Conservation (phyloP, 2,113 vertebrate species). For the Tor tambroides region DNA sequence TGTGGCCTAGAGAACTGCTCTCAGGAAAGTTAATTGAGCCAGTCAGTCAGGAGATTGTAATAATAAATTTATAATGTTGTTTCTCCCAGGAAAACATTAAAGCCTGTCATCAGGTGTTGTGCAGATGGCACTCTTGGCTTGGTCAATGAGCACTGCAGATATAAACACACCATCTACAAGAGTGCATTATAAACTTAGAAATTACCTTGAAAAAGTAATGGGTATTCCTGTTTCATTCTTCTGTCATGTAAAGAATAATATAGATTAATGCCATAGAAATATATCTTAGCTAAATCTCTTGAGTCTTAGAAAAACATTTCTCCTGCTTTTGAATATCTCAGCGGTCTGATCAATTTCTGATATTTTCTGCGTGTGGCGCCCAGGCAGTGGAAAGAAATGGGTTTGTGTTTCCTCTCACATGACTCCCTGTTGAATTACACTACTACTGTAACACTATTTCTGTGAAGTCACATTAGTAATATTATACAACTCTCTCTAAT, state of each 20-base stretch:
- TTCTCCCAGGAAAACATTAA: slow-evolving; percentile 29
- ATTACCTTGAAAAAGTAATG: slow-evolving; percentile 27
- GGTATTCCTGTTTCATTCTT: not conserved
- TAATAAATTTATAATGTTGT: slow-evolving; percentile 30
- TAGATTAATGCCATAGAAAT: not conserved
- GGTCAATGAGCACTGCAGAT: not conserved
- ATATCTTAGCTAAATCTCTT: slow-evolving; percentile 13
- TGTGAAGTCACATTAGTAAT: not conserved
- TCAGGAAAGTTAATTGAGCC: slow-evolving; percentile 34
- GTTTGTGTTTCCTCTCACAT: slow-evolving; percentile 1
- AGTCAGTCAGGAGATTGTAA: slow-evolving; percentile 1
- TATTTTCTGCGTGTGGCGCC: not conserved
- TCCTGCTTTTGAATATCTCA: slow-evolving; percentile 36
- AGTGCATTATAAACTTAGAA: not conserved
- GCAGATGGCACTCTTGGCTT: not conserved
- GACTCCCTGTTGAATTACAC: slow-evolving; percentile 2
- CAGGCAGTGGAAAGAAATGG: not conserved
- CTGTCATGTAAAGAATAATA: slow-evolving; percentile 8
- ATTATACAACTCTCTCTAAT: not conserved
- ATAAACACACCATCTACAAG: not conserved
- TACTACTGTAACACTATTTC: slow-evolving; percentile 17
- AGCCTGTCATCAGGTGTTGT: not conserved
- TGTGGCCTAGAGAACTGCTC: not conserved
- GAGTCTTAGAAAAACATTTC: slow-evolving; percentile 13
- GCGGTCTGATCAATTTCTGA: not conserved